phyloP scores from a whole-genome alignment of 2,797 vertebrate species.

The Pantherophis alleghaniensis region DNA sequence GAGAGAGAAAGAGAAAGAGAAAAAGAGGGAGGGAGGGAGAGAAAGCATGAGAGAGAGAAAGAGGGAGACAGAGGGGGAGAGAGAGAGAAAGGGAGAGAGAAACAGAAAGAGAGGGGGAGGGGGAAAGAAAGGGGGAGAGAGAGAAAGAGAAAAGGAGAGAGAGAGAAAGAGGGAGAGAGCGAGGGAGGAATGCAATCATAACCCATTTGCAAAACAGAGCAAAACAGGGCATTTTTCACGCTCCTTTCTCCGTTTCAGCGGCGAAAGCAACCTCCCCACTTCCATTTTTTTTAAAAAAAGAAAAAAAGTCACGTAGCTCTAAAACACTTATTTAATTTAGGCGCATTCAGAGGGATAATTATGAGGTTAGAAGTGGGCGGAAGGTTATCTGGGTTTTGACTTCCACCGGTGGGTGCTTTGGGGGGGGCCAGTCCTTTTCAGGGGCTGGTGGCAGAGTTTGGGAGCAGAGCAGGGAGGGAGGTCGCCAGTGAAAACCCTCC shows the following conservation, averaged over 20 bases:
- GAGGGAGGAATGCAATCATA: background rate
- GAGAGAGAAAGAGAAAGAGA: too few species aligned
- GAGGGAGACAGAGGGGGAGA: too few species aligned
- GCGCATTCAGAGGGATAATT: constrained; percentile 39
- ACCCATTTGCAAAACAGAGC: constrained; percentile 14
- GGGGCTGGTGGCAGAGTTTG: background rate
- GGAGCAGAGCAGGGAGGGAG: background rate
- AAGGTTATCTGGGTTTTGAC: background rate
- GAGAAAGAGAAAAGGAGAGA: too few species aligned
- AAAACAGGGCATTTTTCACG: background rate
- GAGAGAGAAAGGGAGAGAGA: too few species aligned
- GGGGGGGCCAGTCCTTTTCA: background rate
- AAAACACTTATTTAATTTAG: constrained; percentile 56
- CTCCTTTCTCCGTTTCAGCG: background rate
- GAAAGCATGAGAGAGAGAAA: too few species aligned
- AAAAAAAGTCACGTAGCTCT: background rate
- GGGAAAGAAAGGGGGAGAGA: too few species aligned
- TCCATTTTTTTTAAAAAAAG: background rate
- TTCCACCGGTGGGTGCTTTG: constrained; percentile 16
- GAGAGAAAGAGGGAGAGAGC: background rate
- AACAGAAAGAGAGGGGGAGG: too few species aligned
- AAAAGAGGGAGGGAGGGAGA: too few species aligned
- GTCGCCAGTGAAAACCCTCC: background rate
- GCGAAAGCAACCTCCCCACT: background rate
- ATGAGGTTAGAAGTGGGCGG: constrained; percentile 24